Percentiles rank a stretch among this genome's conserved stretches.
Evolutionary conservation across 1,140 invertebrate genomes (phyloP).

Genomic region (Caenorhabditis remanei): DNA sequence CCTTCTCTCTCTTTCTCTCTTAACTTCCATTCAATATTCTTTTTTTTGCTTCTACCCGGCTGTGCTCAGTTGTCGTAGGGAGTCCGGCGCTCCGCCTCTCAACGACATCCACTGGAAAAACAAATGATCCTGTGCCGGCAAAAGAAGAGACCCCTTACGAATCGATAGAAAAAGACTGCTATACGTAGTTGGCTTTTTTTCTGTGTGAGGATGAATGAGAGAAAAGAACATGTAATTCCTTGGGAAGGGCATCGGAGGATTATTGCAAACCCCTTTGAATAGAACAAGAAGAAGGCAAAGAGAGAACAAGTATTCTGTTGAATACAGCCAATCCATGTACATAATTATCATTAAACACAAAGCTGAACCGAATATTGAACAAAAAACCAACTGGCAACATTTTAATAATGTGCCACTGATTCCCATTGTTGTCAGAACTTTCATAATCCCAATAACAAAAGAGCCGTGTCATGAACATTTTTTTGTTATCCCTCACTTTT

Average conservation of each 20-base stretch:
- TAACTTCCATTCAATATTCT: background rate
- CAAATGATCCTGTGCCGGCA: constrained; percentile 39
- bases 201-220: background rate
- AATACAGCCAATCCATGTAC: background rate
- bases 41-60: background rate
- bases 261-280: constrained; percentile 1
- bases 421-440: too few relatives aligned
- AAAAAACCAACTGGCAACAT: background rate
- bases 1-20: constrained; percentile 14
- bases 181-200: constrained; percentile 23
- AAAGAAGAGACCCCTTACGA: constrained; percentile 16
- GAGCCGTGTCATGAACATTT: too few relatives aligned
- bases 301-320: constrained; percentile 26
- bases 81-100: constrained; percentile 8
- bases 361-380: background rate
- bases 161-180: constrained; percentile 22
- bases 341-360: background rate
- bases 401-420: too few relatives aligned
- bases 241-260: constrained; percentile 21
- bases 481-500: background rate
- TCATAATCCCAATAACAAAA: too few relatives aligned
- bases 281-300: background rate
- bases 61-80: constrained; percentile 4
- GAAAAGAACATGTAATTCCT: constrained; percentile 47
- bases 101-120: constrained; percentile 49